Evolutionary conservation across 2,113 vertebrate genomes (phyloP), one percentile per base, ranked within the genome.

Genomic region (Ceyx margarethae): DNA sequence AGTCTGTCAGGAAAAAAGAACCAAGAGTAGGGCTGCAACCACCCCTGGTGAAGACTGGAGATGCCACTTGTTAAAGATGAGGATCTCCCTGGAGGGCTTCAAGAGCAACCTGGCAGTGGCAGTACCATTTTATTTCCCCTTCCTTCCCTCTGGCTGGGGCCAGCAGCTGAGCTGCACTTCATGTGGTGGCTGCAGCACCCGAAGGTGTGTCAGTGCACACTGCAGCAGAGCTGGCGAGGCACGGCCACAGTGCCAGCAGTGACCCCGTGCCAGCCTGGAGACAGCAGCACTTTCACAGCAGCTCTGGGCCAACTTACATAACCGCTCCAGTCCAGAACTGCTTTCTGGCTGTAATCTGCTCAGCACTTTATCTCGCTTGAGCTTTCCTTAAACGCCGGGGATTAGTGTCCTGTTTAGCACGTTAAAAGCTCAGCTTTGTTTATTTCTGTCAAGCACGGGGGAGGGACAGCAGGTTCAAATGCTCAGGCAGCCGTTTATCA

Each of bases 301-400:
- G 89, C 89, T 88, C 51, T n/a, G 67, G 91, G 94, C 90, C 89
- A 90, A 77, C 87, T 96, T 96, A 95, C 29, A 22, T 93, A 97
- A 97, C 91, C 64, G 92, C 73, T 82, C 95, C 76, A 91, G 83
- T 68, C 46, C 54, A 91, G 85, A 94, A 95, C 85, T 96, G 93
- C 95, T 96, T 88, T 95, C 93, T 95, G 93, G 80, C 81, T 95
- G 78, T 97, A 97, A 97, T 96, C 97, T 95, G 90, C 96, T 96
- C 95, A 96, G 58, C 93, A 85, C 91, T 96, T 95, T 95, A 95
- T 97, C 95, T 96, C 57, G 6, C 71, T 43, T 88, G 91, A 96
- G 91, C 95, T 95, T 81, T 93, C 82, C 83, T 91, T 95, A 96
- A 96, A 96, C 87, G 37, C 37, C 37, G 37, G 37, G 87, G 95